Percentiles rank a stretch among this genome's conserved stretches.
These are phyloP conservation scores for Cyclopterus lumpus DNA, from an alignment of 2,797 vertebrate genomes.

Conservation along the genomic window DNA sequence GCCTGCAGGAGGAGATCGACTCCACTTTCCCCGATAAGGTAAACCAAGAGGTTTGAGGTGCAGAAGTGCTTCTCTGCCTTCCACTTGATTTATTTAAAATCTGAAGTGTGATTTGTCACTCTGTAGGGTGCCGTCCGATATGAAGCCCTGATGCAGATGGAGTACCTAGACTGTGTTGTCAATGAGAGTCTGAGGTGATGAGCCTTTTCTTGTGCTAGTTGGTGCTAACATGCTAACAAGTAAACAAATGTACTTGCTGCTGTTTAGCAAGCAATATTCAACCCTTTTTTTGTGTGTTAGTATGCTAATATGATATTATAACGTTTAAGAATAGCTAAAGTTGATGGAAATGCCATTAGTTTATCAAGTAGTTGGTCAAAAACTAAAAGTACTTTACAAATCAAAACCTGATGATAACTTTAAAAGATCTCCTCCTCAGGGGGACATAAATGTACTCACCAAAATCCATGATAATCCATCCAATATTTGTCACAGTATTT, in stretches of 20 bases:
- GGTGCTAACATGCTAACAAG: not conserved
- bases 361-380: not conserved
- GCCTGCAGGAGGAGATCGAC: conserved; percentile 83
- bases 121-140: conserved; percentile 74
- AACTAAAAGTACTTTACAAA: not conserved
- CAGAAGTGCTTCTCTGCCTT: not conserved
- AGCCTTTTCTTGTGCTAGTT: conserved; percentile 34
- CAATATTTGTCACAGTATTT: not conserved
- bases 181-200: conserved; percentile 72
- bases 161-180: conserved; percentile 82
- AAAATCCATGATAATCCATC: not conserved
- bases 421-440: not conserved
- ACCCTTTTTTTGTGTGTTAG: not conserved
- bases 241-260: not conserved
- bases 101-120: not conserved
- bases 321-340: not conserved
- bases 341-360: not conserved
- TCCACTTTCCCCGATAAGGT: conserved; percentile 83
- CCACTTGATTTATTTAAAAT: not conserved
- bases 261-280: not conserved
- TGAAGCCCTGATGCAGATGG: conserved; percentile 79
- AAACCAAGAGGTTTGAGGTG: not conserved
- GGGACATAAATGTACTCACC: not conserved
- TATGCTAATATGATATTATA: not conserved
- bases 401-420: not conserved